Evolutionary conservation across 2,797 vertebrate species (phyloP).

Genomic region (Cyclopterus lumpus): DNA sequence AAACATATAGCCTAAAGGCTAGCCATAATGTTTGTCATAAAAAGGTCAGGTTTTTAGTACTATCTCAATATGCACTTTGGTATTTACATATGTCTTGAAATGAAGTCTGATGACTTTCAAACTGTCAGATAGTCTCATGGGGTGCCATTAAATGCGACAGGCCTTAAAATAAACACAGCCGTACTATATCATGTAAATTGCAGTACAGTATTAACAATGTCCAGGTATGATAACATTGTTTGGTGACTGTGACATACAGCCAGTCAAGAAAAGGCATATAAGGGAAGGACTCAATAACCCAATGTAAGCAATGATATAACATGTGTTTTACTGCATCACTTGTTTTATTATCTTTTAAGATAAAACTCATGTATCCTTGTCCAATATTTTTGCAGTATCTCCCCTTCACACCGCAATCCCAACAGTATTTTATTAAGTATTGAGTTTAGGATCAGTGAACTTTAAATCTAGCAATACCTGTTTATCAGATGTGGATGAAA

Average conservation of each 20-base stretch:
- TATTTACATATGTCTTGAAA: conserved; percentile 71
- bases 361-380: conserved; percentile 51
- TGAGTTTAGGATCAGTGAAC: conserved; percentile 45
- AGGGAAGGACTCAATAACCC: conserved; percentile 40
- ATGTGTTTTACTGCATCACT: conserved; percentile 33
- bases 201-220: conserved; percentile 60
- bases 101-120: conserved; percentile 63
- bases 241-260: conserved; percentile 64
- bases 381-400: conserved; percentile 24
- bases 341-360: conserved; percentile 48
- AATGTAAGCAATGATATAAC: conserved; percentile 56
- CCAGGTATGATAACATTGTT: conserved; percentile 70
- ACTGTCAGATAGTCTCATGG: conserved; percentile 55
- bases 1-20: conserved; percentile 24
- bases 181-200: conserved; percentile 58
- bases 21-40: conserved; percentile 35
- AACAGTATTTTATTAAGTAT: conserved; percentile 29
- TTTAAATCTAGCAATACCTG: conserved; percentile 49
- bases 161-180: conserved; percentile 75
- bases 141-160: conserved; percentile 65
- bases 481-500: conserved; percentile 66
- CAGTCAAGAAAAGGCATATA: conserved; percentile 53
- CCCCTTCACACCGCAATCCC: conserved; percentile 28
- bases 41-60: conserved; percentile 44
- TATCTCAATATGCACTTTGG: conserved; percentile 33